phyloP scores from a whole-genome alignment of 2,888 invertebrate species.

The Plemyria rubiginata region DNA sequence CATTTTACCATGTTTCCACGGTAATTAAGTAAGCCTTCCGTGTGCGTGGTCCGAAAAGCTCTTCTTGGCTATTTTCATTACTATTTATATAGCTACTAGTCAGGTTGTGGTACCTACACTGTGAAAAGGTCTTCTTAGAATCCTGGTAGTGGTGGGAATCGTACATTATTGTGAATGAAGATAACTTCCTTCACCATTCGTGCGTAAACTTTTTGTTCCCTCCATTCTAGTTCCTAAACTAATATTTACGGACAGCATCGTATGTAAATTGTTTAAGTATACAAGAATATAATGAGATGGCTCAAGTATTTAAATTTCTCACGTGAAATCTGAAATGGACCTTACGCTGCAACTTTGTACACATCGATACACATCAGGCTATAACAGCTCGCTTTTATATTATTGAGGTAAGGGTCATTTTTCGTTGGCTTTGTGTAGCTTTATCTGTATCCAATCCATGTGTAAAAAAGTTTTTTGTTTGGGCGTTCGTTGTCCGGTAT shows the following conservation, averaged over 20 bases:
- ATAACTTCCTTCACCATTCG: neutral
- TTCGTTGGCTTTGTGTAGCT: no score
- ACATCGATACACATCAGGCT: no score
- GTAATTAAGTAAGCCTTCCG: no score
- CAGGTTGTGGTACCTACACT: neutral
- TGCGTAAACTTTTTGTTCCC: slow-evolving; percentile 37
- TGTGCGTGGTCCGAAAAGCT: no score
- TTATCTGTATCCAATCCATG: no score
- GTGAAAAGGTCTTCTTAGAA: neutral
- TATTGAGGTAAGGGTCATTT: no score
- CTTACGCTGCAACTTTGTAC: slow-evolving; percentile 4
- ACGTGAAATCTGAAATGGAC: slow-evolving; percentile 39
- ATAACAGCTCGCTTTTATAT: no score
- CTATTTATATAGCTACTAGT: no score
- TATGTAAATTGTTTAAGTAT: slow-evolving; percentile 48
- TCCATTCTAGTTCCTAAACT: slow-evolving; percentile 47
- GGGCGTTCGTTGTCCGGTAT: no score
- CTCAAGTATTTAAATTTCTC: slow-evolving; percentile 54
- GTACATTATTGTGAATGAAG: slow-evolving; percentile 4
- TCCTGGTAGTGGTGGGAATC: neutral
- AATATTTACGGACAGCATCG: slow-evolving; percentile 48
- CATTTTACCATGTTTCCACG: no score
- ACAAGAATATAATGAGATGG: slow-evolving; percentile 46
- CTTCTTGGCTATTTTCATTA: no score
- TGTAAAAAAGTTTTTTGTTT: no score